Base-by-base conservation (phyloP, 2,113 vertebrate genomes). In the Cephalophus harveyi region DNA sequence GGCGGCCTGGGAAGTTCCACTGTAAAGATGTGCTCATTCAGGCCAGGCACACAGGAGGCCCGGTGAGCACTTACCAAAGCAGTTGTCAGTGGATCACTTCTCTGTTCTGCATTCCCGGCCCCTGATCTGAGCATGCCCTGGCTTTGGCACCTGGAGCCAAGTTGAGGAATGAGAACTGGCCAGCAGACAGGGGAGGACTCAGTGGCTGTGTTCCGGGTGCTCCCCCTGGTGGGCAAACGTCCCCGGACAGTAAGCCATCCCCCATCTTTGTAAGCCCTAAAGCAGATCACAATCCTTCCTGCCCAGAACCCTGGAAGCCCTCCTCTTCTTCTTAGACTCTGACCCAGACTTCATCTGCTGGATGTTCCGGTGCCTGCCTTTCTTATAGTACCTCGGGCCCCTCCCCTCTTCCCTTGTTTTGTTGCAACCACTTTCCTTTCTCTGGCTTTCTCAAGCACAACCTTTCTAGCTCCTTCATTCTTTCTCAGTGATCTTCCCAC, bases 181-280 rank as follows among this genome's bases (percentile, higher is more conserved):
- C 4, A 0, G 27, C 87, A 76, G 78, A 15, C 50, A 89, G 33
- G 23, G 7, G 0, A 52, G 59, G 59, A 67, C 16, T 23, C 50
- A 6, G 60, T 1, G 1, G 6, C 55, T n/a, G 33, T 1, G 7
- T 91, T 71, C 71, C 52, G 54, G 95, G 91, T 16, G 71, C 97
- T 96, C 98, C 98, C 97, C 96, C 98, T 98, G 93, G 97, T 96
- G 98, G 97, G n/a, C 93, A 96, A 89, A 89, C 50, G 28, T 94
- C 64, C 50, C 40, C 1, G 19, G n/a, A 91, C 13, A 2, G 10
- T 43, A 28, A 87, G 78, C 85, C 89, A 43, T 36, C 6, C n/a
- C 46, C 15, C 0, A 2, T 82, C 36, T 96, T 60, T 23, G n/a
- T 59, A 82, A 91, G 67, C 13, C 16, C 21, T 40, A 2, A 57